phyloP scores from a whole-genome alignment of 2,888 invertebrate species.

The Noctua fimbriata region DNA sequence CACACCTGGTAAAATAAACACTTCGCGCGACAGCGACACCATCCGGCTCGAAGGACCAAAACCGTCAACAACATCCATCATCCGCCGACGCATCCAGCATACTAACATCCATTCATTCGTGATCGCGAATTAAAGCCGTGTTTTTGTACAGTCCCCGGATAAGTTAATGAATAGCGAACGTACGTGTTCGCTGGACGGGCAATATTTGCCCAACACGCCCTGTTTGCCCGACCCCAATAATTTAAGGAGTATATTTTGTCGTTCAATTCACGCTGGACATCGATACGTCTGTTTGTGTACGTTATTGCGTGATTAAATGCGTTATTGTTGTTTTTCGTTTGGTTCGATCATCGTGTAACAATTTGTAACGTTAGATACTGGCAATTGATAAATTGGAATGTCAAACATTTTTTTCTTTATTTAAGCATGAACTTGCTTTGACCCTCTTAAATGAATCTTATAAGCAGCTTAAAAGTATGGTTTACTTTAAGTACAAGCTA shows the following conservation, averaged over 20 bases:
- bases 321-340: conserved; percentile 68
- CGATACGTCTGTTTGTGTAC: conserved; percentile 70
- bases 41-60: conserved; percentile 37
- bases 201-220: conserved; percentile 75
- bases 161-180: conserved; percentile 79
- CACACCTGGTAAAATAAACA: conserved; percentile 5
- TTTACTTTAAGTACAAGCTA: neutral
- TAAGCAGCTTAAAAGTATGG: neutral
- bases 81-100: conserved; percentile 48
- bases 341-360: conserved; percentile 19
- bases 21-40: neutral
- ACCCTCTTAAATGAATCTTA: neutral
- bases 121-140: conserved; percentile 74
- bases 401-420: neutral
- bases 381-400: neutral
- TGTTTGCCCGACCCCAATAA: conserved; percentile 80
- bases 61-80: conserved; percentile 22
- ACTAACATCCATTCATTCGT: conserved; percentile 60
- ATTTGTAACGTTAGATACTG: conserved; percentile 28
- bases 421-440: neutral
- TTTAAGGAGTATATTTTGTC: conserved; percentile 81
- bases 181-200: conserved; percentile 74
- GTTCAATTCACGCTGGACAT: conserved; percentile 76
- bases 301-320: conserved; percentile 75
- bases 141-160: conserved; percentile 73